Base-by-base conservation (phyloP, 2,888 invertebrate genomes). In the Agapostemon virescens region DNA sequence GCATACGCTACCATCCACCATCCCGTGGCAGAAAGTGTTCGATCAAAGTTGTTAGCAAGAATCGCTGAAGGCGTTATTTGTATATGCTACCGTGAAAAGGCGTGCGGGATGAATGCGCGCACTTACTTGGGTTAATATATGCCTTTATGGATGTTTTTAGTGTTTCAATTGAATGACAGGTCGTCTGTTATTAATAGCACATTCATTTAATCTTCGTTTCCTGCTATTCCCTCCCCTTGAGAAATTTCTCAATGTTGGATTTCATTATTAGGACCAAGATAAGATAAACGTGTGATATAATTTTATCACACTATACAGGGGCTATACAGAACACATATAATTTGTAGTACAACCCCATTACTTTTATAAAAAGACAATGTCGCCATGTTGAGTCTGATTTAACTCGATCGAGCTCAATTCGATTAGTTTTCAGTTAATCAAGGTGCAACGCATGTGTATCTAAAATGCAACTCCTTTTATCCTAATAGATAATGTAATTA, bases 1-100 rank as follows among this genome's bases (percentile, higher is more conserved):
- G 70, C 55, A 55, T 63, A 75, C 75, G 55, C 55, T 40, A 40
- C 38, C 33, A 17, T 33, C 26, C 58, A 71, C 74, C 20, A 33
- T 49, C 33, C 26, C 26, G 13, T 55, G 55, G 55, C 55, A 26
- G 26, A 55, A 55, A 26, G 55, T 55, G 55, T 55, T 63, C 63
- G 30, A 33, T 63, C 63, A 30, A 33, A 33, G 63, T 33, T 33
- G 20, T 63, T 33, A 63, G 30, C 30, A 11, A 0, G 26, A 20
- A 45, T 68, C 30, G 45, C 42, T 13, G 55, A 55, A 55, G 55
- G 55, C 26, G 55, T 55, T 55, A 26, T 55, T 55, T 55, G 26
- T 55, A 55, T 26, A 55, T 2, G 26, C 55, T 55, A 26, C 26
- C 26, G 15, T 55, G 6, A 26, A 15, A 26, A 26, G 26, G 26